A percentile compares a stretch with the other conserved stretches of the same genome.
Evolutionary conservation across 1,140 invertebrate species (phyloP).

Genomic region (Lasioglossum albipes): DNA sequence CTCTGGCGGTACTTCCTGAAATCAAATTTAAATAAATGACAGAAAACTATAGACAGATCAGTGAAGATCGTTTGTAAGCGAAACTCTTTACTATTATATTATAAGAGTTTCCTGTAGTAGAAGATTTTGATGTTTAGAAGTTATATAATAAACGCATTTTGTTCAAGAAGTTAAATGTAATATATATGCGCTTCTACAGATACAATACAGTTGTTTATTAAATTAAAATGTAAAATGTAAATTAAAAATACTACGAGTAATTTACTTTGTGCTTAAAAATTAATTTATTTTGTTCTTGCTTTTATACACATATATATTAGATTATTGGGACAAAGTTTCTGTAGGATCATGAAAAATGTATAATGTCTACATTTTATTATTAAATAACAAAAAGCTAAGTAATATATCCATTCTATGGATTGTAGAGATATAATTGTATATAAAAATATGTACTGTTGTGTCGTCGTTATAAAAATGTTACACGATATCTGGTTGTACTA

Average conservation of each 20-base stretch:
- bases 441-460: not conserved
- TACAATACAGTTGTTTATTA: not conserved
- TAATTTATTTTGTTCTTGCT: not conserved
- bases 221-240: no score
- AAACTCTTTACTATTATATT: no score
- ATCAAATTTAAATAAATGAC: no score
- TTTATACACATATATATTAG: no score
- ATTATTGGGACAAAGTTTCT: not conserved
- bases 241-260: not conserved
- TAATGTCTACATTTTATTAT: not conserved
- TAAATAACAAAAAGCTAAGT: constrained; percentile 15
- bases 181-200: not conserved
- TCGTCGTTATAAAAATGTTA: not conserved
- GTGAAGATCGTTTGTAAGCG: no score
- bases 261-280: not conserved
- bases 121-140: not conserved
- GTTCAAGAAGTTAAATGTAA: not conserved
- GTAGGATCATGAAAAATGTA: not conserved
- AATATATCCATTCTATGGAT: not conserved
- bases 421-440: not conserved
- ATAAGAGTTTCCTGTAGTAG: no score
- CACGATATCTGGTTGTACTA: constrained; percentile 7
- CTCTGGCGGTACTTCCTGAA: no score
- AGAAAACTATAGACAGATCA: no score
- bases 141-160: not conserved